Evolutionary conservation across 2,113 vertebrate genomes (phyloP), one percentile per base, ranked within the genome.

Genomic region (Silurus meridionalis): DNA sequence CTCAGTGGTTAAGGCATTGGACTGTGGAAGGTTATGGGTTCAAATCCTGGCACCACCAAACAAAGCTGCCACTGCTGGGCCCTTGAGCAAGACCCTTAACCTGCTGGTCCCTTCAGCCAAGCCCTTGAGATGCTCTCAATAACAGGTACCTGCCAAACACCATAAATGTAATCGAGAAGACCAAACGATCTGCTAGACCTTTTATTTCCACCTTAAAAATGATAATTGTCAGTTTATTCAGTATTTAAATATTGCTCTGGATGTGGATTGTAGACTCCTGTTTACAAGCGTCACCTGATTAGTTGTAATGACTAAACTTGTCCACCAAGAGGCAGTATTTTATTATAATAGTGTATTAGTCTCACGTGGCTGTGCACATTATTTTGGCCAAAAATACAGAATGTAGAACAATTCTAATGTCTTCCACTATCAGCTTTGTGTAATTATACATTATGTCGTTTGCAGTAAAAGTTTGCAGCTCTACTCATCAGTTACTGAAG

Each of bases 281-380:
- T 82, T 48, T 64, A 21, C 46, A 46, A 6, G 14, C 10, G 13
- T 82, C 61, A 52, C 11, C 13, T 66, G 6, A 55, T 60, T 77
- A 17, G 8, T 23, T 80, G 77, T 2, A 80, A 13, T 85, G 48
- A 46, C 71, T 15, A 13, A 25, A 58, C 53, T 67, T 67, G 25
- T 88, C 92, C 94, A 91, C 91, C 78, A 88, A 93, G 81, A 87
- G 92, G 92, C 93, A 94, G 91, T 91, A 90, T 84, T 87, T 46
- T 74, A 87, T 89, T 90, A 58, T 84, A 90, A 84, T n/a, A 85
- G 61, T 89, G 2, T 72, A 17, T n/a, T 46, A 8, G 67, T 61
- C 80, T 52, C 2, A 3, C 46, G 8, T n/a, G 67, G 50, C 46
- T 37, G 28, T 23, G n/a, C 21, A 46, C 48, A 69, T 37, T 64